Conservation (phyloP, 2,888 invertebrate genomes). For the Erebia palarica region DNA sequence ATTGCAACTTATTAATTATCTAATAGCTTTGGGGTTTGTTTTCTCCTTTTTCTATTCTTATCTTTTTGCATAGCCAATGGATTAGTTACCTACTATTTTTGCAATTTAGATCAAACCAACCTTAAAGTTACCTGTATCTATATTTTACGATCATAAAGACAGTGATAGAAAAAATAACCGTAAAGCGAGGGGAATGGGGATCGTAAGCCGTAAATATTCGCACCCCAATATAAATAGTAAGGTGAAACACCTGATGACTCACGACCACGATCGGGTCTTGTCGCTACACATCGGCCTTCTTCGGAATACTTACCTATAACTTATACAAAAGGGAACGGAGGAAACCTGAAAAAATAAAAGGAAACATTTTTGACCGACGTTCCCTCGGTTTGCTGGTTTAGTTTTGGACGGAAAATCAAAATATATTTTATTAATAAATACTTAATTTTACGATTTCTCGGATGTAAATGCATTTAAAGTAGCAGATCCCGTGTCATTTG, state of each 20-base stretch:
- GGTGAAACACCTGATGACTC: slow-evolving; percentile 44
- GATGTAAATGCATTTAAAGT: too few species aligned
- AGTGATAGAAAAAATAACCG: slow-evolving; percentile 14
- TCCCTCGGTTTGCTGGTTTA: too few species aligned
- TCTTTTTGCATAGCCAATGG: too few species aligned
- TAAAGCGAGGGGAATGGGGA: slow-evolving; percentile 7
- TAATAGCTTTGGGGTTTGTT: too few species aligned
- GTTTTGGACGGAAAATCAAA: too few species aligned
- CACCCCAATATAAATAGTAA: slow-evolving; percentile 41
- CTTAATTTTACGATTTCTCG: too few species aligned
- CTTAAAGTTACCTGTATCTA: neutral
- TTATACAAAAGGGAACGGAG: neutral
- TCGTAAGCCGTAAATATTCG: slow-evolving; percentile 32
- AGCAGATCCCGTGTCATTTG: too few species aligned
- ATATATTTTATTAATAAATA: too few species aligned
- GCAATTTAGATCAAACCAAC: too few species aligned
- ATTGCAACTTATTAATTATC: too few species aligned
- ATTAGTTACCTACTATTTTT: too few species aligned
- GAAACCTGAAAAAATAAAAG: neutral
- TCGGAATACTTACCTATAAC: slow-evolving; percentile 22
- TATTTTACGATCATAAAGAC: neutral
- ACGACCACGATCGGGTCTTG: slow-evolving; percentile 29
- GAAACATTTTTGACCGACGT: slow-evolving; percentile 2
- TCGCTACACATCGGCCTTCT: slow-evolving; percentile 30
- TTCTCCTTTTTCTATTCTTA: too few species aligned